Base-by-base conservation (phyloP, 2,888 invertebrate genomes). In the Quadroppia sp. region DNA sequence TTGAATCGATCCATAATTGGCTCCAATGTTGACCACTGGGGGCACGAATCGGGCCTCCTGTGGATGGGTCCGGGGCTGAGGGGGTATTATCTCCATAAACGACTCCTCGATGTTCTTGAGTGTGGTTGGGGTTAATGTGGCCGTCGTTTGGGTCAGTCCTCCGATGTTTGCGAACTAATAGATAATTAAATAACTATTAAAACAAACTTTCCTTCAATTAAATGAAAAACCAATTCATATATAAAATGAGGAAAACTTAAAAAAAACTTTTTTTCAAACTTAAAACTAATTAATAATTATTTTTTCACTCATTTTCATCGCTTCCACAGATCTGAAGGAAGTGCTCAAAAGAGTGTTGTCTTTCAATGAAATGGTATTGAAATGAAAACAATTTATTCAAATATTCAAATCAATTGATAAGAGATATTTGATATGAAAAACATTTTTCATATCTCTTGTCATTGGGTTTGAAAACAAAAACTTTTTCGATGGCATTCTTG, bases 31-130 rank as follows among this genome's bases (percentile, higher is more conserved):
- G 25, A 83, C 81, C 15, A 82, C 79, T 30, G 95, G 94, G 75
- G 95, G 94, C 77, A 94, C 94, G 83, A 95, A 95, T 77, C 94
- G 92, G 75, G 94, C 94, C 86, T 94, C 93, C 83, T 89, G 90
- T 80, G 90, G 86, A 85, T 87, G 88, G 50, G 77, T 75, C n/a
- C 79, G 72, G 1, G 80, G 80, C 76, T 86, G 87, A 45, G 81
- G 81, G 82, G 87, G 88, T 78, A 89, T 88, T 15, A 77, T 80
- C 85, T 94, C 93, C 81, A 91, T 88, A 84, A 94, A 91, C 0
- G 92, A 90, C 81, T 94, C 93, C 85, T 95, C 94, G 84, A 95
- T 92, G 85, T 88, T 85, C 80, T 92, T 89, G 82, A 95, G 85
- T 80, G 94, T 94, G 67, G 95, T 95, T 77, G 95, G 95, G 78